Conservation (phyloP, 2,113 vertebrate genomes). For the Phoxinus phoxinus region DNA sequence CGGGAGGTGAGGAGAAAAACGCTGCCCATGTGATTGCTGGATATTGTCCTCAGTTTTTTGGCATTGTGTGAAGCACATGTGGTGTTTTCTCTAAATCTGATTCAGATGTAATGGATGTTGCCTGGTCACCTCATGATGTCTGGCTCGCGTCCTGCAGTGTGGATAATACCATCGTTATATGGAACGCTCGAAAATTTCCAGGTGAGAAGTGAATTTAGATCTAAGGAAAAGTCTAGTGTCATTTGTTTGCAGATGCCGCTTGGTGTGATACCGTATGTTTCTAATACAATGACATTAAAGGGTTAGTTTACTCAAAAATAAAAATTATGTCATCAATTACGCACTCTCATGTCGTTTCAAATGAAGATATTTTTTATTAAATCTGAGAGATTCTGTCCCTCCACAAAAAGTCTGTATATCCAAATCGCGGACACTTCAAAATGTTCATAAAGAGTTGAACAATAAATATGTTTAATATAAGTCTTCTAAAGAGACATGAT, state of each 20-base stretch:
- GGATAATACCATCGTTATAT: conserved; percentile 98
- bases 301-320: too few relatives aligned
- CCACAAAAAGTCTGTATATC: too few relatives aligned
- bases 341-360: too few relatives aligned
- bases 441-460: too few relatives aligned
- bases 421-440: too few relatives aligned
- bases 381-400: too few relatives aligned
- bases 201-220: conserved; percentile 71
- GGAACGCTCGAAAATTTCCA: conserved; percentile 97
- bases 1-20: conserved; percentile 83
- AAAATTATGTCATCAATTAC: too few relatives aligned
- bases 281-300: too few relatives aligned
- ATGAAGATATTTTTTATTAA: too few relatives aligned
- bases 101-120: conserved; percentile 97
- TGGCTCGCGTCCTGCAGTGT: conserved; percentile 98
- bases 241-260: neutral
- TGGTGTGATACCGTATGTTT: neutral
- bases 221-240: neutral
- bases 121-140: conserved; percentile 96
- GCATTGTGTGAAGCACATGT: conserved; percentile 16
- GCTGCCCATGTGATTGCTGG: conserved; percentile 26
- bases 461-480: too few relatives aligned
- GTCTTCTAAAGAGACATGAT: too few relatives aligned
- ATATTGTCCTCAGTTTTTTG: conserved; percentile 14
- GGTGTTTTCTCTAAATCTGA: conserved; percentile 38